Evolutionary conservation across 2,113 vertebrate species (phyloP).

Genomic region (Pelmatolapia mariae): DNA sequence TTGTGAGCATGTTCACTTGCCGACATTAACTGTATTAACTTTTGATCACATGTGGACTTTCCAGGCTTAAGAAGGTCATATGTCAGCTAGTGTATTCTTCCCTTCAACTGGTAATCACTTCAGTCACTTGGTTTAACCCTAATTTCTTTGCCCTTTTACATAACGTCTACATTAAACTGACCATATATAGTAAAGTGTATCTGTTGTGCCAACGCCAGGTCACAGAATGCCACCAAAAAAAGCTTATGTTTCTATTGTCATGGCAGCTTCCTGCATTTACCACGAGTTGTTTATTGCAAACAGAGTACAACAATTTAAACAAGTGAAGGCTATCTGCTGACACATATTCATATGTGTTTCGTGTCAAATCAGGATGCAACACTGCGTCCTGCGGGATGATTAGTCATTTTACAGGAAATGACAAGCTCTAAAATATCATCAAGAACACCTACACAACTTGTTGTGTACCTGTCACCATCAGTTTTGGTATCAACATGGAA

Average conservation of each 20-base stretch:
- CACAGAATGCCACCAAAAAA: not conserved
- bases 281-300: not conserved
- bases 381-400: not conserved
- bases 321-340: not conserved
- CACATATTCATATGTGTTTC: not conserved
- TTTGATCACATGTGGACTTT: not conserved
- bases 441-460: not conserved
- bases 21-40: not conserved
- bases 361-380: not conserved
- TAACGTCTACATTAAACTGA: not conserved
- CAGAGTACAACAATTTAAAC: not conserved
- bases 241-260: not conserved
- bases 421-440: not conserved
- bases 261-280: not conserved
- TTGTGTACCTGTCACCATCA: not conserved
- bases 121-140: not conserved
- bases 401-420: not conserved
- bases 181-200: no score
- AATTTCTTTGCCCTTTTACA: not conserved
- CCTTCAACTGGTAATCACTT: rapidly evolving
- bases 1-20: not conserved
- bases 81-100: not conserved
- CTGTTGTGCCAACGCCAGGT: not conserved
- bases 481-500: not conserved
- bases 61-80: not conserved